These are phyloP conservation scores for Micronycteris hirsuta DNA, from an alignment of 2,113 vertebrate genomes.

Conservation along the genomic window DNA sequence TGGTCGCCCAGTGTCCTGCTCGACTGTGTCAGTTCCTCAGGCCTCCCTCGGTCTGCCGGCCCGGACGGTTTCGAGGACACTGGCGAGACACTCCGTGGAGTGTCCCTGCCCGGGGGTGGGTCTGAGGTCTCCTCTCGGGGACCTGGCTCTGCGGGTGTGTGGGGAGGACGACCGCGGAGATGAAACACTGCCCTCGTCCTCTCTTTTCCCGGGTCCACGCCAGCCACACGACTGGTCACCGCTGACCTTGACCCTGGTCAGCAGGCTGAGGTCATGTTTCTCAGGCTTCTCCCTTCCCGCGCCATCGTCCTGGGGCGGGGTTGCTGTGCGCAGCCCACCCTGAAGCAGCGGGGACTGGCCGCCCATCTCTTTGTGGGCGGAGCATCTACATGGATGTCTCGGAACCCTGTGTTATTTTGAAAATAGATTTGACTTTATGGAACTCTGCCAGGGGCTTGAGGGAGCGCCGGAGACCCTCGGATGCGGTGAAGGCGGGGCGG, in stretches of 20 bases:
- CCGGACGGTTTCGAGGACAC: not conserved
- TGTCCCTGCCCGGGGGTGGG: not conserved
- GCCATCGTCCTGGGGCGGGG: not conserved
- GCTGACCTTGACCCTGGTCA: not conserved
- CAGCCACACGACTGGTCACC: not conserved
- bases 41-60: not conserved
- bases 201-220: rapidly evolving
- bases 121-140: not conserved
- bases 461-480: not conserved
- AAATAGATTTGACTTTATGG: not conserved
- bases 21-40: not conserved
- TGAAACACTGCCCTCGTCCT: not conserved
- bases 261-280: not conserved
- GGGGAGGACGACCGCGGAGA: not conserved
- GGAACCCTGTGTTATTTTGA: not conserved
- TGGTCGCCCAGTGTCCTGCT: too few species aligned
- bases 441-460: not conserved
- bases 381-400: not conserved
- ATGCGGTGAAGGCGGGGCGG: too few species aligned
- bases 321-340: not conserved
- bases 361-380: not conserved
- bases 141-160: too few species aligned
- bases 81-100: not conserved
- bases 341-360: rapidly evolving
- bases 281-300: not conserved